Evolutionary conservation across 2,797 vertebrate species (phyloP).

Genomic region (Thalassophryne amazonica): DNA sequence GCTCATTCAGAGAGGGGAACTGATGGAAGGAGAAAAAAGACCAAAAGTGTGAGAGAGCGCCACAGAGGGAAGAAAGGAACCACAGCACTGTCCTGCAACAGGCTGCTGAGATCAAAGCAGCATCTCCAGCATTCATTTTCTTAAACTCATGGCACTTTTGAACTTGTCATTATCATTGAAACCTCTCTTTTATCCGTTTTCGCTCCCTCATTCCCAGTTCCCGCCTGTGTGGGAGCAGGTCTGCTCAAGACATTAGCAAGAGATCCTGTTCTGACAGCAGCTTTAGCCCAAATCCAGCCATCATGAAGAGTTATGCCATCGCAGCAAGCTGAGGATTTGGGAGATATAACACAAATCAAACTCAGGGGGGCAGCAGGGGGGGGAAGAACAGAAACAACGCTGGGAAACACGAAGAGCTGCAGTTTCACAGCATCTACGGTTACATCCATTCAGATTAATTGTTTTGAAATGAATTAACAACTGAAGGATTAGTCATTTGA

Average conservation of each 20-base stretch:
- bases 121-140: slow-evolving; percentile 31
- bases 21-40: not conserved
- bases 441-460: slow-evolving; percentile 2
- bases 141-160: slow-evolving; percentile 16
- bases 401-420: slow-evolving; percentile 21
- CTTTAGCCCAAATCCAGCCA: slow-evolving; percentile 66
- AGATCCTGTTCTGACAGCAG: slow-evolving; percentile 66
- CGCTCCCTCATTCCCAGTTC: not conserved
- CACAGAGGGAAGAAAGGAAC: slow-evolving; percentile 4
- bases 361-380: slow-evolving; percentile 21
- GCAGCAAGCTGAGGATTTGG: slow-evolving; percentile 45
- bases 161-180: not conserved
- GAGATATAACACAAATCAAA: slow-evolving; percentile 58
- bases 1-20: slow-evolving; percentile 1
- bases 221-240: slow-evolving; percentile 18
- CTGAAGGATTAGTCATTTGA: slow-evolving; percentile 9
- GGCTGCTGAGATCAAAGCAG: slow-evolving; percentile 35
- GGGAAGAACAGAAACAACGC: slow-evolving; percentile 33
- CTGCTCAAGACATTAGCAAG: slow-evolving; percentile 66
- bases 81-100: slow-evolving; percentile 8
- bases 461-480: slow-evolving; percentile 33
- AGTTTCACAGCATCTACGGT: slow-evolving; percentile 1
- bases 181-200: not conserved
- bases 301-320: slow-evolving; percentile 69
- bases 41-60: not conserved